Percentiles rank a stretch among this genome's conserved stretches.
These are phyloP conservation scores for Bryconaethiops microstoma DNA, from an alignment of 2,797 vertebrate genomes.

Conservation along the genomic window DNA sequence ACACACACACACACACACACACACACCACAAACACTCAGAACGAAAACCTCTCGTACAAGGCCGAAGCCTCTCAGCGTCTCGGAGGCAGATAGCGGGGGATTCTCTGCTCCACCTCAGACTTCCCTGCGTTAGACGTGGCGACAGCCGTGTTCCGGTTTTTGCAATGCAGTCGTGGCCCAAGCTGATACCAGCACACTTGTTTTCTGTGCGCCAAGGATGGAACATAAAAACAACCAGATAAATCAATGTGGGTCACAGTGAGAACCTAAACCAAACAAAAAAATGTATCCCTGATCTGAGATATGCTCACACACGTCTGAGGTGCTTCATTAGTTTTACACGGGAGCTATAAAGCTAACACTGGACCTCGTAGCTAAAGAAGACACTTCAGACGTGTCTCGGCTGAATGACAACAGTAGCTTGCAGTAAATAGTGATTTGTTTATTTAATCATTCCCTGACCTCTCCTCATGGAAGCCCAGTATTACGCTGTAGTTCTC, in stretches of 20 bases:
- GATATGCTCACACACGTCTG: too few relatives aligned
- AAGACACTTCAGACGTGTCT: too few relatives aligned
- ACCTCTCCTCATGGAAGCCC: too few relatives aligned
- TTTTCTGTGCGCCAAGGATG: slow-evolving; percentile 54
- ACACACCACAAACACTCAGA: background rate
- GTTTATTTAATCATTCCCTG: too few relatives aligned
- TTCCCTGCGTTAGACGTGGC: slow-evolving; percentile 5
- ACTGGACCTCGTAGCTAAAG: too few relatives aligned
- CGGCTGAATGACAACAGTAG: too few relatives aligned
- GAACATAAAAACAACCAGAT: slow-evolving; percentile 47
- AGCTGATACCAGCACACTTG: slow-evolving; percentile 43
- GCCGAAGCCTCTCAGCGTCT: slow-evolving; percentile 28
- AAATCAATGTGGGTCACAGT: background rate
- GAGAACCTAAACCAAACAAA: too few relatives aligned
- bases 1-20: slow-evolving; percentile 27
- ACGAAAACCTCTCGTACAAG: slow-evolving; percentile 29
- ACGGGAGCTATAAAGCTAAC: too few relatives aligned
- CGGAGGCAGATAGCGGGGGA: slow-evolving; percentile 24
- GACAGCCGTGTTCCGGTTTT: slow-evolving; percentile 18
- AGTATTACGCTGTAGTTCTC: too few relatives aligned
- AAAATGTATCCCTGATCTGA: too few relatives aligned
- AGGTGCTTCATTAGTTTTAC: too few relatives aligned
- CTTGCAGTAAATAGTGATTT: too few relatives aligned
- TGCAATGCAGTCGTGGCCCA: slow-evolving; percentile 23
- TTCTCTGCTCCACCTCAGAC: slow-evolving; percentile 1